Percentiles rank a stretch among this genome's conserved stretches.
phyloP scores from a whole-genome alignment of 2,113 vertebrate genomes.

The Centrocercus urophasianus region DNA sequence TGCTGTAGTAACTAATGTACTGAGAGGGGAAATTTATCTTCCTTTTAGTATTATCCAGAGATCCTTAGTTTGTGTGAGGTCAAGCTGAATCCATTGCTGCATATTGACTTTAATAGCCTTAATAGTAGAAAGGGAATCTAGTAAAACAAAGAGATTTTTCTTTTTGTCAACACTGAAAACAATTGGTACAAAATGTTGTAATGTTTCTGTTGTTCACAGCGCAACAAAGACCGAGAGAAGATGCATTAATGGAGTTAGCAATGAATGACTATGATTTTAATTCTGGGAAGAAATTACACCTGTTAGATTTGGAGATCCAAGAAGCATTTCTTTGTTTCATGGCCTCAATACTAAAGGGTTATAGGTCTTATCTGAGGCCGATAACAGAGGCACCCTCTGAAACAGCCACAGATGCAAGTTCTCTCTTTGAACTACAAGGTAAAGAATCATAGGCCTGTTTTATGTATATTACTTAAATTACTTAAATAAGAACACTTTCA shows the following conservation, averaged over 20 bases:
- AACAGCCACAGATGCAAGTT: slow-evolving; percentile 95
- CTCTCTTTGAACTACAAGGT: slow-evolving; percentile 97
- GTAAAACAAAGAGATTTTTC: not conserved
- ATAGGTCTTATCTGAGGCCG: slow-evolving; percentile 92
- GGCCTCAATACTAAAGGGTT: slow-evolving; percentile 97
- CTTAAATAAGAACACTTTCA: not conserved
- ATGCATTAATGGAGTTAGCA: slow-evolving; percentile 88
- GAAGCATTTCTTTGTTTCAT: slow-evolving; percentile 97
- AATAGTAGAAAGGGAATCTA: not conserved
- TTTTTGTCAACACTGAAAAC: fast-evolving
- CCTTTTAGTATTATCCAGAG: not conserved
- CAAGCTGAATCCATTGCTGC: not conserved
- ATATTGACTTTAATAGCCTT: not conserved
- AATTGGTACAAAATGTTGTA: not conserved
- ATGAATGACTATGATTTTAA: slow-evolving; percentile 91
- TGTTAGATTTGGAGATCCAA: slow-evolving; percentile 96
- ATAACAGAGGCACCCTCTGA: slow-evolving; percentile 98
- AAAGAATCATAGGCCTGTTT: not conserved
- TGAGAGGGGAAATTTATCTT: not conserved
- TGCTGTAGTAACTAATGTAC: slow-evolving; percentile 15
- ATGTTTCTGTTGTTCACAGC: slow-evolving; percentile 78
- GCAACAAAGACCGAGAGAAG: slow-evolving; percentile 90
- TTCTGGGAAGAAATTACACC: slow-evolving; percentile 89
- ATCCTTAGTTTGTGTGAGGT: not conserved
- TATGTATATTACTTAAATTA: not conserved